Percentiles rank a stretch among this genome's conserved stretches.
These are phyloP conservation scores for Eciton burchellii DNA, from an alignment of 1,140 invertebrate genomes.

Conservation along the genomic window DNA sequence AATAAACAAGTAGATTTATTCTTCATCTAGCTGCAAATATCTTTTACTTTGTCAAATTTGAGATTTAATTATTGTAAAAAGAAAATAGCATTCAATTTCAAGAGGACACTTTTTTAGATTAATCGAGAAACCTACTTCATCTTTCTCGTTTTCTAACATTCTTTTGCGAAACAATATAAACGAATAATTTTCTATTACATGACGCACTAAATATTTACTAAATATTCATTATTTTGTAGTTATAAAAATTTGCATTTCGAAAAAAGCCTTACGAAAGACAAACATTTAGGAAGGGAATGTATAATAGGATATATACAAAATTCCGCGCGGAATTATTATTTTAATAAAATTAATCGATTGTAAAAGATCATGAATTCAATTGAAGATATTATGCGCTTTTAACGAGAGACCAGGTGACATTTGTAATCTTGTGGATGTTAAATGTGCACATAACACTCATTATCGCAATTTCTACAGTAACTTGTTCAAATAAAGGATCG, in stretches of 20 bases:
- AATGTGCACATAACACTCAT: conserved; percentile 51
- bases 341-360: not conserved
- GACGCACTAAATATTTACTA: not conserved
- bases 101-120: too few relatives aligned
- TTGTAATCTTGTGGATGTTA: conserved; percentile 3
- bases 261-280: not conserved
- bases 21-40: too few relatives aligned
- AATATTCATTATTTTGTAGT: conserved; percentile 22
- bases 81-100: too few relatives aligned
- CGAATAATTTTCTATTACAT: conserved; percentile 6
- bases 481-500: conserved; percentile 57
- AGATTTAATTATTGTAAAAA: too few relatives aligned
- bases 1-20: too few relatives aligned
- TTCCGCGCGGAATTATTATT: conserved; percentile 6
- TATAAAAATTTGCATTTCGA: conserved; percentile 4
- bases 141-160: too few relatives aligned
- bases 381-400: conserved; percentile 23
- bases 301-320: not conserved
- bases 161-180: not conserved
- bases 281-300: not conserved
- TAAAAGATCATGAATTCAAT: conserved; percentile 24
- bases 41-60: too few relatives aligned
- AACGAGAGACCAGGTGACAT: conserved; percentile 11
- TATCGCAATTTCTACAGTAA: conserved; percentile 61
- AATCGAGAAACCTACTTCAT: too few relatives aligned